Conservation (phyloP, 1,140 invertebrate genomes). For the Hetaerina americana region DNA sequence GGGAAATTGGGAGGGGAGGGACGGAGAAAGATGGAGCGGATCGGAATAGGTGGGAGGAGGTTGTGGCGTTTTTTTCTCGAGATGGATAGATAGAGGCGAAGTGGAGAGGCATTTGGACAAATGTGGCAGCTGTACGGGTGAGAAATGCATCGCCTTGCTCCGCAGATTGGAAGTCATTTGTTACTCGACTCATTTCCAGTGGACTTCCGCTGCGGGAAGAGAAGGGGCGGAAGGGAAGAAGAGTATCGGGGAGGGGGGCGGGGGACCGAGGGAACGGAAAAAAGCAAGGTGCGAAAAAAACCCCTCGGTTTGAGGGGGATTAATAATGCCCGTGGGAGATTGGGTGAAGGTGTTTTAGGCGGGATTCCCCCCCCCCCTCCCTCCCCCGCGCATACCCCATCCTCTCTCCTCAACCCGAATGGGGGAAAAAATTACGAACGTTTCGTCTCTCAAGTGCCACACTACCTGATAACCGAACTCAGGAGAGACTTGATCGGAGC, state of each 20-base stretch:
- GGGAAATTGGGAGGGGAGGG: neutral
- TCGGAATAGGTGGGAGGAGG: too few species aligned
- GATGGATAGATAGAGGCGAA: neutral
- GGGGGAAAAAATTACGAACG: too few species aligned
- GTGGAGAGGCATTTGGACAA: neutral
- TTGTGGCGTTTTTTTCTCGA: too few species aligned
- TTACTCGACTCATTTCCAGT: neutral
- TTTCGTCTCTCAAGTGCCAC: too few species aligned
- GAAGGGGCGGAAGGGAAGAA: too few species aligned
- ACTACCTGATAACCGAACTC: too few species aligned
- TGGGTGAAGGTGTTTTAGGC: too few species aligned
- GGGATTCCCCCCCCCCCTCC: too few species aligned
- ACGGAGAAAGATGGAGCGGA: neutral
- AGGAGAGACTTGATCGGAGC: too few species aligned
- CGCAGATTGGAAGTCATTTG: neutral
- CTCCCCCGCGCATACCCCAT: too few species aligned
- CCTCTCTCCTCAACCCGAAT: too few species aligned
- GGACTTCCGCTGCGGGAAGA: neutral
- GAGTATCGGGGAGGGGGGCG: neutral
- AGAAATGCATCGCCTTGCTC: neutral
- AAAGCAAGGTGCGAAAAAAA: neutral
- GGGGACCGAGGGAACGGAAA: neutral
- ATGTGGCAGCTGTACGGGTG: neutral
- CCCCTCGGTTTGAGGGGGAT: neutral
- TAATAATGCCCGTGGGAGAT: too few species aligned